Percentiles rank a stretch among this genome's conserved stretches.
These are phyloP conservation scores for Lateolabrax maculatus DNA, from an alignment of 2,797 vertebrate genomes.

Conservation along the genomic window DNA sequence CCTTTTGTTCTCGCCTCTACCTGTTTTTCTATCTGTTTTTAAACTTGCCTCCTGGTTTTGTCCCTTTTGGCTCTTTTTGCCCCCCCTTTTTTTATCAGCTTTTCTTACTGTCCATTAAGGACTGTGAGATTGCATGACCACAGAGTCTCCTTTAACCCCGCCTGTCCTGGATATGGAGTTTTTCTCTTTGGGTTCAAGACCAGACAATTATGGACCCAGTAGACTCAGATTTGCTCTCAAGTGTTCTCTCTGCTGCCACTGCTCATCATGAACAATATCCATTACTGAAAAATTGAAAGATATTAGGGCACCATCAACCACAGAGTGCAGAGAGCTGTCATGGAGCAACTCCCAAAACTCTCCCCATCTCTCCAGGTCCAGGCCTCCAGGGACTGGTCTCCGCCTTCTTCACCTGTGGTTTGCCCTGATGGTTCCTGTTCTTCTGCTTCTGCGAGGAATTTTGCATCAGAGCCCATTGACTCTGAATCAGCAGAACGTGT, in stretches of 20 bases:
- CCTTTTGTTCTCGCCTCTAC: background rate
- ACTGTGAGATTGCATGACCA: background rate
- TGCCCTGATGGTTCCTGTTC: background rate
- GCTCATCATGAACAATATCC: background rate
- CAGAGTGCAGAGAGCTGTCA: too few species aligned
- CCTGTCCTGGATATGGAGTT: background rate
- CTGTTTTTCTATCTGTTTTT: constrained; percentile 8
- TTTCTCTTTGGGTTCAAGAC: constrained; percentile 5
- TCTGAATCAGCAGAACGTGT: background rate
- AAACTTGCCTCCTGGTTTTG: background rate
- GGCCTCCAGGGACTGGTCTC: background rate
- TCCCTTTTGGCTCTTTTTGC: background rate
- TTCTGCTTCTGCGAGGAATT: background rate
- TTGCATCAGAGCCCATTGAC: background rate
- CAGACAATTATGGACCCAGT: constrained; percentile 11
- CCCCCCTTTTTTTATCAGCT: background rate
- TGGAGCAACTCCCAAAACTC: background rate
- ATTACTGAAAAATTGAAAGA: constrained; percentile 8
- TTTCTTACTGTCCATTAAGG: background rate
- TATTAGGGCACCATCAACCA: background rate
- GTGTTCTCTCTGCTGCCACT: background rate
- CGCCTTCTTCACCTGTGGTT: constrained; percentile 2
- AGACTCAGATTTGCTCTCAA: constrained; percentile 18
- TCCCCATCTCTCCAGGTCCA: background rate
- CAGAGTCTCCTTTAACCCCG: constrained; percentile 1